Evolutionary conservation across 2,888 invertebrate species (phyloP), one percentile per base, ranked within the genome.

Genomic region (Temnothorax unifasciatus): DNA sequence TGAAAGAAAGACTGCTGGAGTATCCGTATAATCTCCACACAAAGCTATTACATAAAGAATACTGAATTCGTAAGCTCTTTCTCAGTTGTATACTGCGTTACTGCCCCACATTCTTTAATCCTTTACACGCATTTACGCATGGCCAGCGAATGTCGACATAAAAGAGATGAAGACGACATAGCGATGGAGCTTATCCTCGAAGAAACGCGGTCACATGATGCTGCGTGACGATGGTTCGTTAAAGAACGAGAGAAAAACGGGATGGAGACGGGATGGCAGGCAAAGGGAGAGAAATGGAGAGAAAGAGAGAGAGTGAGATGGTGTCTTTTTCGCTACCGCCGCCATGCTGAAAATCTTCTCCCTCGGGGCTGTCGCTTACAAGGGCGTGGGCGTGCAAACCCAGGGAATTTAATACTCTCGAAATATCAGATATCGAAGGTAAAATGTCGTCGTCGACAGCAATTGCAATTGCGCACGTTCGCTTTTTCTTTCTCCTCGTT

Each of bases 351-450:
- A 87, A 91, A 88, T 86, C 87, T 69, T 88, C 84, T 83, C 85
- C 85, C 85, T 83, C 86, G 86, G 73, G 73, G 38, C 86, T 83
- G 73, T 69, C 86, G 85, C 86, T 84, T 57, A 63, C 86, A 88
- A 88, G 89, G 87, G 88, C 88, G 89, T 89, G 90, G 88, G 87
- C 88, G 89, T 83, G 86, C 83, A 85, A 84, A 85, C 82, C 85
- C 85, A 66, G 88, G 69, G 90, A 91, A 92, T 93, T 92, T 90
- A 91, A 90, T 91, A 88, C 90, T 89, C 90, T 89, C 90, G 86
- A 92, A 91, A 92, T 93, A 92, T 93, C 92, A 93, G 93, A 92
- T 89, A 91, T 92, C 91, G 90, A 89, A 90, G 92, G 90, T 90
- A 91, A 91, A 91, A 92, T 91, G 90, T 91, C 87, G 82, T 47